A percentile compares a stretch with the other conserved stretches of the same genome.
Conservation (phyloP, 2,797 vertebrate genomes). For the Anabacerthia variegaticeps region DNA sequence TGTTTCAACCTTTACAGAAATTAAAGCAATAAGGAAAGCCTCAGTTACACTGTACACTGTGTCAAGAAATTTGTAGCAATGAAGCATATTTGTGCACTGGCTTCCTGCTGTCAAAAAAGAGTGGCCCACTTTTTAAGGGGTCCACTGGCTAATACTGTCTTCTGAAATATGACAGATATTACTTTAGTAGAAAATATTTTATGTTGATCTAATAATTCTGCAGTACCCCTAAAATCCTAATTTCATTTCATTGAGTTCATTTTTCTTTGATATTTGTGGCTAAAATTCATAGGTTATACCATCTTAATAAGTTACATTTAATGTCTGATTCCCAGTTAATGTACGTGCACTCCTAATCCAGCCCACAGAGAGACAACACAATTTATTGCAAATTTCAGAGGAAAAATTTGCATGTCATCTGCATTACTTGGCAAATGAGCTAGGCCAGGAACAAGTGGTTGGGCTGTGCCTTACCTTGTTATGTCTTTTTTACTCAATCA, state of each 20-base stretch:
- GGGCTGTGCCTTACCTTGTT: background rate
- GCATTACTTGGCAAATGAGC: background rate
- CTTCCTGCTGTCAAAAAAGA: background rate
- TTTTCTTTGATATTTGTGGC: background rate
- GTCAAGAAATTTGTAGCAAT: background rate
- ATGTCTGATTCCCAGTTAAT: background rate
- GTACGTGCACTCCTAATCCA: background rate
- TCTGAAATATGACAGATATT: background rate
- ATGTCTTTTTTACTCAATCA: background rate
- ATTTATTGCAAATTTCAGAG: background rate
- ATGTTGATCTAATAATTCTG: background rate
- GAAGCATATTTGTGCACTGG: rapidly evolving
- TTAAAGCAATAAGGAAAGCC: background rate
- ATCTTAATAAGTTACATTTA: background rate
- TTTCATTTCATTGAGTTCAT: background rate
- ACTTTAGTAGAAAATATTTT: background rate
- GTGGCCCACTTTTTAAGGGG: background rate
- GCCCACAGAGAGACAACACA: background rate
- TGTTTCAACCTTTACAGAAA: background rate
- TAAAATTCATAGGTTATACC: background rate
- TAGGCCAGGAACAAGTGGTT: background rate
- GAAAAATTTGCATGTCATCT: background rate
- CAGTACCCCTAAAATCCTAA: background rate
- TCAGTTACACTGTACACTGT: background rate
- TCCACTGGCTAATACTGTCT: background rate